Percentiles rank a stretch among this genome's conserved stretches.
phyloP scores from a whole-genome alignment of 2,888 invertebrate genomes.

The Hetaerina titia region DNA sequence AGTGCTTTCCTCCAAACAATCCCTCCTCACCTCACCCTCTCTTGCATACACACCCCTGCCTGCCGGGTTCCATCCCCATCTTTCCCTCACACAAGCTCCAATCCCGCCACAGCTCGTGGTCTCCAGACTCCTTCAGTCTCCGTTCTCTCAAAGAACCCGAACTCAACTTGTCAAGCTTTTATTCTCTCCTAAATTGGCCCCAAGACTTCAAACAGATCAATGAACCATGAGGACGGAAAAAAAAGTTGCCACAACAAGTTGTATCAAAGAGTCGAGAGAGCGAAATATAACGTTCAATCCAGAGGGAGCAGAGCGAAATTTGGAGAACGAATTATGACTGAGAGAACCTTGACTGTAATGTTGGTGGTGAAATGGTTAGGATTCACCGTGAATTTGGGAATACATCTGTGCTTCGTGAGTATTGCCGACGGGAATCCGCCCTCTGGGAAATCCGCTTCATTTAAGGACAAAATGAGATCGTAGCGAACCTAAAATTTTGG shows the following conservation, averaged over 20 bases:
- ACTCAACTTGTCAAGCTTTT: background rate
- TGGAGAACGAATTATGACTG: background rate
- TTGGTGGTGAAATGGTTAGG: too few relatives aligned
- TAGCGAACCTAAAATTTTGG: too few relatives aligned
- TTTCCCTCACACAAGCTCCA: background rate
- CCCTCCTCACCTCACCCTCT: background rate
- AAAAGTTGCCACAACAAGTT: slow-evolving; percentile 1
- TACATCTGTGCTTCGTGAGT: too few relatives aligned
- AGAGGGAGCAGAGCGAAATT: background rate
- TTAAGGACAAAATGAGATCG: too few relatives aligned
- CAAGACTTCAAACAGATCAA: slow-evolving; percentile 6
- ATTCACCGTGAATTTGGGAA: too few relatives aligned
- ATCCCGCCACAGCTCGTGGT: too few relatives aligned
- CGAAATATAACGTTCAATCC: background rate
- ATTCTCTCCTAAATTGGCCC: slow-evolving; percentile 6
- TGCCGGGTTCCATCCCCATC: background rate
- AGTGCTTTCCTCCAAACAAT: background rate
- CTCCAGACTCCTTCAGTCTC: background rate
- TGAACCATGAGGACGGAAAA: background rate
- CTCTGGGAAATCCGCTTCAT: too few relatives aligned
- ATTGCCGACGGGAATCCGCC: too few relatives aligned
- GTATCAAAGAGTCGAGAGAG: background rate
- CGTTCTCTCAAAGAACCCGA: background rate
- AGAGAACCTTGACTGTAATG: too few relatives aligned
- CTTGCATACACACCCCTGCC: background rate